Base-by-base conservation (phyloP, 2,113 vertebrate genomes). In the Trinectes maculatus region DNA sequence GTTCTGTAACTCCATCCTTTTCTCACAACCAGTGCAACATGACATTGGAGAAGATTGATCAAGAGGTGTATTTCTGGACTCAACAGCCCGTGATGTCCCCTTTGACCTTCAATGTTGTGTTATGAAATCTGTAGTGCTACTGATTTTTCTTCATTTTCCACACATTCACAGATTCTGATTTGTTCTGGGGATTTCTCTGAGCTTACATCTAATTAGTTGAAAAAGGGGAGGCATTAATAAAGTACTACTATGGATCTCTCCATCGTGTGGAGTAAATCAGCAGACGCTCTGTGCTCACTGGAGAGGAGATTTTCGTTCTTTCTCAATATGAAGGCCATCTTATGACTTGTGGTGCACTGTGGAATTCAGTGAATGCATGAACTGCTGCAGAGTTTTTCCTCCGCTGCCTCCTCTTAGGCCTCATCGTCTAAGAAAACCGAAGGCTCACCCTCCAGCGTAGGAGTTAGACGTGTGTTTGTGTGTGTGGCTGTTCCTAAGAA, bases 21-120 rank as follows among this genome's bases (percentile, higher is more conserved):
- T 83, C 72, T 28, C 79, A 74, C 59, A 54, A 73, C 61, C 43
- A 6, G 77, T 80, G 78, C 73, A 83, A 80, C 68, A 79, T 80
- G 87, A 88, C 84, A 90, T 86, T 60, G 78, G 83, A 91, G 89
- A 87, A 77, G 81, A 91, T 87, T 90, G 88, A 91, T 90, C 85
- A 86, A 86, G 78, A 85, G 75, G 74, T 83, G 33, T 89, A 91
- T 91, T 91, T 89, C 82, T 85, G 84, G 79, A 79, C 42, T 54
- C 42, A 29, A 46, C 36, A 62, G 49, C 70, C 66, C 67, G 47
- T 37, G 1, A 15, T 24, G 13, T 79, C 54, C 74, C 70, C 58
- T 78, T 72, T 88, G 77, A 89, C 87, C 85, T 90, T 87, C 72
- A 74, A 29, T 16, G 13, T 21, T 64, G 26, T 43, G 54, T 34